Evolutionary conservation across 2,888 invertebrate genomes (phyloP), one percentile per base, ranked within the genome.

Genomic region (Agrochola litura): DNA sequence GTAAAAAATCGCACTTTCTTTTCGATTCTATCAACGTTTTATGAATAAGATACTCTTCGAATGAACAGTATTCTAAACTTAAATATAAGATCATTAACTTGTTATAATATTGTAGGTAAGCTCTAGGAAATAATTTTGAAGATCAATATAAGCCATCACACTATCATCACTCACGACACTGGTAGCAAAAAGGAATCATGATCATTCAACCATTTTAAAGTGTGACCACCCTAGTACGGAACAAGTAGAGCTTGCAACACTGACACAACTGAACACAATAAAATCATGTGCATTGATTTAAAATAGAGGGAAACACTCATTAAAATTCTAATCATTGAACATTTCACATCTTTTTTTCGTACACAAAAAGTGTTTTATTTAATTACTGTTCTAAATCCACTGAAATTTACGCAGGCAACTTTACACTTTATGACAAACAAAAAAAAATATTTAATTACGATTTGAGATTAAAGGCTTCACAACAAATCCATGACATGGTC

Each of bases 191-290:
- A 89, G 88, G 80, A 86, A 74, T 89, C 90, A 89, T 89, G 72
- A 84, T 91, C 89, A 92, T 91, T 82, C 82, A 86, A 86, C 86
- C 90, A 91, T 92, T 91, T 88, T 86, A 85, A 91, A 90, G 92
- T 94, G 93, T 94, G 93, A 92, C 92, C 92, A 94, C 94, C 92
- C 89, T 92, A 92, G 94, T 91, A 86, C 87, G 81, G 89, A 91
- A 91, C 84, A 88, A 90, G 93, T 95, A 95, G 95, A 92, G 95
- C 96, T 96, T 96, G 95, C 94, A 92, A 96, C 95, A 95, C 95
- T 92, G 84, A 95, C 93, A 94, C 93, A 84, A 86, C 86, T 86
- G 76, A 89, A 93, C 92, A 93, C 92, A 91, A 91, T 90, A 88
- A 87, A 90, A 89, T 89, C 90, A 88, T 86, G 67, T 83, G 83